Base-by-base conservation (phyloP, 2,888 invertebrate genomes). In the Netelia virgata region DNA sequence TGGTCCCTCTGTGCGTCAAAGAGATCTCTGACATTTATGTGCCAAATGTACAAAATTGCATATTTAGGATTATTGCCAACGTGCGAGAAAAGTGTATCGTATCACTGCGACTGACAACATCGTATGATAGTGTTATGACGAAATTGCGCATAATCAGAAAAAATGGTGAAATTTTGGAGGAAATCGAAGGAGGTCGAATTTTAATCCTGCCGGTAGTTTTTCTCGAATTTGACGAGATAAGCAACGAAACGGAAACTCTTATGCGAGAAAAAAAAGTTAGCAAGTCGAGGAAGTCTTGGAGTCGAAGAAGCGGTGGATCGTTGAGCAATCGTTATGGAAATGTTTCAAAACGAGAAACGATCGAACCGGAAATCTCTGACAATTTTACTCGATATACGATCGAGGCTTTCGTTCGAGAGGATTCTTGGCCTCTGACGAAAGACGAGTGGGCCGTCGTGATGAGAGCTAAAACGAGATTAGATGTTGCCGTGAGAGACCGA, bases 361-460 rank as follows among this genome's bases (percentile, higher is more conserved):
- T 8, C 36, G 66, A 68, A 1, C 14, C n/a, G 11, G 18, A 43
- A n/a, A 36, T 61, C 9, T 18, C 41, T 1, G 50, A 57, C 0
- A 74, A 77, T 8, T 10, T 23, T n/a, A 74, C 36, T n/a, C 50
- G 36, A 1, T 91, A 88, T 73, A 82, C 83, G 1, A 47, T 92
- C 11, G 92, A 94, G 69, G 93, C 90, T 10, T 89, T 86, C 6
- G 91, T 94, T n/a, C 74, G 93, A 0, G 88, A 93, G 3, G 85
- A 94, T 69, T 91, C 92, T 1, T 94, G 94, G 94, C 94, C 94
- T 1, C 85, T 94, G 69, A 93, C 91, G 0, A 85, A 81, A 6
- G 77, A 83, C 0, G 94, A 94, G 87, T 94, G 94, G 94, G 74
- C 82, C 0, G 82, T 88, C 1, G 93, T 92, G 0, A 88, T 90